Evolutionary conservation across 1,140 invertebrate species (phyloP), one percentile per base, ranked within the genome.

Genomic region (Campoletis sonorensis): DNA sequence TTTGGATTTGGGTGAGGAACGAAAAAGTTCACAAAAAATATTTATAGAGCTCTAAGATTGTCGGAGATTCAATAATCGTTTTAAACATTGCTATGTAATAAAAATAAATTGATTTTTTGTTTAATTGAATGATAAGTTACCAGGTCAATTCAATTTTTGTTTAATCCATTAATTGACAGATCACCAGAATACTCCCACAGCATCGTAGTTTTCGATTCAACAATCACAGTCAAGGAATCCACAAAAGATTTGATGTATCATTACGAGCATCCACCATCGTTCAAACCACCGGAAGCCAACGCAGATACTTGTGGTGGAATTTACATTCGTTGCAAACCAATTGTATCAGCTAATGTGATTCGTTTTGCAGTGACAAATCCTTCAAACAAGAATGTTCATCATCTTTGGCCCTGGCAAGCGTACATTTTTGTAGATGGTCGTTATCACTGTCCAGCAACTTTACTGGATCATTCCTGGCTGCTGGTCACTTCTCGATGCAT

Each of bases 351-450:
- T 84, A 81, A 13, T 80, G 82, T 7, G 79, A 88, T 80, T 73
- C 68, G 85, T 64, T 86, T 83, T 71, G 81, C 70, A 54, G 79
- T 83, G 75, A 64, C 68, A 23, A 40, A 86, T 84, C 45, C 72
- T 23, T 72, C 33, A 40, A 85, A 84, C 33, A 79, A 84, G 27
- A 85, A 85, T 40, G 82, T 88, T 16, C 85, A 85, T 18, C 92
- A 91, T 81, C 84, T 90, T 61, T 93, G 93, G 93, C 95, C 95
- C 0, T 97, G 96, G 96, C 90, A 94, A 81, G 95, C 93, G 0
- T 94, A 94, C 82, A 90, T 97, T 49, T 95, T 94, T 88, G 90
- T 93, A 0, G 93, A 96, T 86, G 95, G 96, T 26, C 85, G 88
- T 37, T 94, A 95, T 82, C 93, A 89, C 86, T 96, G 95, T 86